Evolutionary conservation across 2,888 invertebrate genomes (phyloP), one percentile per base, ranked within the genome.

Genomic region (Pristionchus mayeri): DNA sequence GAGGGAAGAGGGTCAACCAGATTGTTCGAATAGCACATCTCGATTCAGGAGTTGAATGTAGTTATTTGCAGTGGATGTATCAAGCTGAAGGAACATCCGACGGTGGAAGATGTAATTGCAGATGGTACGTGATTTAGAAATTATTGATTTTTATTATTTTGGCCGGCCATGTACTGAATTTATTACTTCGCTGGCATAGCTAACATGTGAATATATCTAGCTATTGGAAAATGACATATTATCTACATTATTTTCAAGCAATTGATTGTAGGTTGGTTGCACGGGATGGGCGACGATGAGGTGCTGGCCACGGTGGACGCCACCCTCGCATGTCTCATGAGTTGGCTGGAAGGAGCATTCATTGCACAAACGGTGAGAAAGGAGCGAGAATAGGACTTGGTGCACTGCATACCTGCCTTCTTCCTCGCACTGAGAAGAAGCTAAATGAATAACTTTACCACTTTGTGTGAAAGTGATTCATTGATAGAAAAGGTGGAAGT

Each of bases 311-410:
- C 98, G 52, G 96, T 98, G 90, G 98, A 99, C 94, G 96, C 96
- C 0, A 96, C 98, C 9, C 95, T 97, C 92, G 96, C 97, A 0
- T 97, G 98, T 93, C 95, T 98, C 90, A 97, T 94, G 0, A 97
- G 98, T 0, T 99, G 98, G 98, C 93, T 99, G 24, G 98, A 99
- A 93, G 98, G 98, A 0, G 97, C 97, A 93, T 97, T 97, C 0
- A 94, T 98, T 88, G 98, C 97, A 9, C 98, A 98, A 94, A 98
- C 98, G 1, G 96, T 98, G 27, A 37, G 85, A 50, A 18, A 67
- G 37, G 30, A 9, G 60, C 18, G 63, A 63, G 37, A 37, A 18
- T 18, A n/a, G 16, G 37, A 3, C n/a, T n/a, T n/a, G n/a, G n/a
- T n/a, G n/a, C n/a, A n/a, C n/a, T n/a, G n/a, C n/a, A n/a, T n/a